These are phyloP conservation scores for Salvelinus sp. DNA, from an alignment of 2,113 vertebrate genomes.

Conservation along the genomic window DNA sequence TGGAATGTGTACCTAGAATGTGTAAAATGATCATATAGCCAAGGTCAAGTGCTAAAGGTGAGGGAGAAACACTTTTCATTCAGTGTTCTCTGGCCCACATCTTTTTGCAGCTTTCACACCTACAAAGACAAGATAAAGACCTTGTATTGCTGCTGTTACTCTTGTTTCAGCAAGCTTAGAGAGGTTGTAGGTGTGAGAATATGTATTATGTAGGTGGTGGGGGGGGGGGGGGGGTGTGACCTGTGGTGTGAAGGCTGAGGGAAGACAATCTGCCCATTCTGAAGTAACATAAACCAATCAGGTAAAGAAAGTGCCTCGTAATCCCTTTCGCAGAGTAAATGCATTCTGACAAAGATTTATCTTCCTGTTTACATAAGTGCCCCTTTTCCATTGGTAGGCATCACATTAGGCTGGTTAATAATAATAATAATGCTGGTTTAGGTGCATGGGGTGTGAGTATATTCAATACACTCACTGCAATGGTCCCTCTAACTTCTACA, in stretches of 20 bases:
- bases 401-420: conserved; percentile 74
- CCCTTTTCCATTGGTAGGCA: conserved; percentile 64
- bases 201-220: too few relatives aligned
- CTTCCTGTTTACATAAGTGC: conserved; percentile 56
- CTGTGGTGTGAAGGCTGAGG: too few relatives aligned
- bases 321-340: conserved; percentile 52
- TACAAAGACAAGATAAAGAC: conserved; percentile 41
- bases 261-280: too few relatives aligned
- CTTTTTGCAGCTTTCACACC: too few relatives aligned
- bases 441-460: conserved; percentile 69
- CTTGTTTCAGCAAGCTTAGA: conserved; percentile 37
- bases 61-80: neutral
- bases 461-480: conserved; percentile 66
- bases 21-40: conserved; percentile 49
- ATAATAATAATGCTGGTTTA: conserved; percentile 72
- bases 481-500: conserved; percentile 71
- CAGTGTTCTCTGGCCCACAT: too few relatives aligned
- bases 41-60: conserved; percentile 43
- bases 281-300: too few relatives aligned
- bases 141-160: conserved; percentile 54
- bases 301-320: too few relatives aligned
- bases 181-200: conserved; percentile 30
- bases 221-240: too few relatives aligned
- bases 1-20: conserved; percentile 55
- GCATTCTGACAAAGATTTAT: conserved; percentile 55